phyloP scores from a whole-genome alignment of 1,140 invertebrate genomes.

The Leptopilina clavipes region DNA sequence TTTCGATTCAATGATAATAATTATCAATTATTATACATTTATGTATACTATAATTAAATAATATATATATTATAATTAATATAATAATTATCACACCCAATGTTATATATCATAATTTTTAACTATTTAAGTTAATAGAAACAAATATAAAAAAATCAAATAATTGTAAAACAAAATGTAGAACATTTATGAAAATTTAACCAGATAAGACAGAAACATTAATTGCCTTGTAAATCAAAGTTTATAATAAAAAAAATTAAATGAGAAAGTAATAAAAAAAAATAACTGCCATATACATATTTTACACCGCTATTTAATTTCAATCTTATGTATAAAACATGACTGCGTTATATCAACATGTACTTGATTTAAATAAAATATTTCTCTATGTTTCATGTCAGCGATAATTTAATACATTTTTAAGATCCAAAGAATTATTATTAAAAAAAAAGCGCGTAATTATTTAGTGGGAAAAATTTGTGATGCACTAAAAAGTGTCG shows the following conservation, averaged over 20 bases:
- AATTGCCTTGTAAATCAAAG: too few species aligned
- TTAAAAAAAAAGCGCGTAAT: not conserved
- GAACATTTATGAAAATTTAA: too few species aligned
- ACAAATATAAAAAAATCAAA: too few species aligned
- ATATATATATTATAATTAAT: too few species aligned
- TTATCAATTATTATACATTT: too few species aligned
- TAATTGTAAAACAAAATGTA: too few species aligned
- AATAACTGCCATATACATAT: not conserved
- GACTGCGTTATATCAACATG: conserved; percentile 5
- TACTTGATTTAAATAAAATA: conserved; percentile 1
- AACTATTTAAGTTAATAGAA: too few species aligned
- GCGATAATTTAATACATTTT: not conserved
- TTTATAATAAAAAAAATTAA: not conserved
- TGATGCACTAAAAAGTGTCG: conserved; percentile 2
- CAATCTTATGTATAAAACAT: not conserved
- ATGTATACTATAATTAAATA: too few species aligned
- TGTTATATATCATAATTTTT: too few species aligned
- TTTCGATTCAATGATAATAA: too few species aligned
- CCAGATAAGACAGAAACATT: too few species aligned
- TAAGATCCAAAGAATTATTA: not conserved
- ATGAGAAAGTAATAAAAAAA: not conserved
- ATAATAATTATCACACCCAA: too few species aligned
- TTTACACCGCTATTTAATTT: conserved; percentile 1
- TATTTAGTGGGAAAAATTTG: conserved; percentile 1
- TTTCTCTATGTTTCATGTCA: not conserved